phyloP scores from a whole-genome alignment of 2,888 invertebrate species.

The Pycnomerus fuliginosus region DNA sequence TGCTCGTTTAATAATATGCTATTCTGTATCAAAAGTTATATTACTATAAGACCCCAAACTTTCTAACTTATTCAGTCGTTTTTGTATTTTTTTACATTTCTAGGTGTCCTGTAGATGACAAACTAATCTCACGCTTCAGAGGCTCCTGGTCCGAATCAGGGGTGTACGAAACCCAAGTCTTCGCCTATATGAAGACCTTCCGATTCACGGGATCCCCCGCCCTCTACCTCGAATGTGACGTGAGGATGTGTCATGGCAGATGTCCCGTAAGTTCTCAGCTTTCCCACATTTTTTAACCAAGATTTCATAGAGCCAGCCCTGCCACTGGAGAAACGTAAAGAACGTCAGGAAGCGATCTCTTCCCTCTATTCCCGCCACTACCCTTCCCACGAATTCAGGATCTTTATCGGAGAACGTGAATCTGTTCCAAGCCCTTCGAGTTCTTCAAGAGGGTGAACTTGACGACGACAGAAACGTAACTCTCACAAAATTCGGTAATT shows the following conservation, averaged over 20 bases:
- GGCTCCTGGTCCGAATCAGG: slow-evolving; percentile 92
- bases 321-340: slow-evolving; percentile 90
- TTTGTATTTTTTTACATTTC: slow-evolving; percentile 26
- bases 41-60: no score
- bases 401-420: slow-evolving; percentile 84
- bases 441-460: slow-evolving; percentile 82
- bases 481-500: slow-evolving; percentile 1
- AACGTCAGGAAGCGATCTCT: slow-evolving; percentile 74
- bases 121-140: slow-evolving; percentile 86
- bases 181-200: slow-evolving; percentile 93
- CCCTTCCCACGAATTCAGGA: slow-evolving; percentile 37
- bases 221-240: slow-evolving; percentile 91
- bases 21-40: no score
- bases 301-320: slow-evolving; percentile 76
- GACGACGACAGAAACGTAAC: slow-evolving; percentile 53
- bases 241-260: slow-evolving; percentile 91
- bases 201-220: slow-evolving; percentile 93
- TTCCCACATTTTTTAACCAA: not conserved
- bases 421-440: slow-evolving; percentile 84
- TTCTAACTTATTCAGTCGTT: no score
- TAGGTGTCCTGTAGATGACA: slow-evolving; percentile 90
- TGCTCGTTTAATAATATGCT: not conserved
- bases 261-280: slow-evolving; percentile 73
- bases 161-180: slow-evolving; percentile 90
- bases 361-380: slow-evolving; percentile 49